A percentile compares a stretch with the other conserved stretches of the same genome.
Evolutionary conservation across 64 coral and sea anemone species (phyloP).

Genomic region (Montipora foliosa): DNA sequence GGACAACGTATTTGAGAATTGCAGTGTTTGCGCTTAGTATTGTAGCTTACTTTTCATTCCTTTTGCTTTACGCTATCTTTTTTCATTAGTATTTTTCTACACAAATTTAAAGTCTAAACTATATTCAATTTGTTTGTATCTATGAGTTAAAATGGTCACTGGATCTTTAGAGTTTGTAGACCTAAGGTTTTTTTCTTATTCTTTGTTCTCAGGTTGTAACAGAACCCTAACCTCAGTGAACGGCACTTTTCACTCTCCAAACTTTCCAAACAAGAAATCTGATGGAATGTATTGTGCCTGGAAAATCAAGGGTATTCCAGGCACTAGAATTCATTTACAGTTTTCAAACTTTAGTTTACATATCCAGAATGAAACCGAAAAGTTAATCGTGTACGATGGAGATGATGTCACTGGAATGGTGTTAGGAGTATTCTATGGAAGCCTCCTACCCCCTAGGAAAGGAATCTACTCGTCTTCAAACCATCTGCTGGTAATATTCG

Average conservation of each 20-base stretch:
- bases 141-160: too few relatives aligned
- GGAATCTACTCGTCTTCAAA: slow-evolving; percentile 62
- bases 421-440: slow-evolving; percentile 60
- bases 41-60: too few relatives aligned
- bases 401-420: not conserved
- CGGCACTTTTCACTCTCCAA: slow-evolving; percentile 82
- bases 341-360: slow-evolving; percentile 66
- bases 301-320: slow-evolving; percentile 50
- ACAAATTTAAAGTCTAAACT: too few relatives aligned
- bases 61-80: too few relatives aligned
- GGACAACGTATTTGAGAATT: too few relatives aligned
- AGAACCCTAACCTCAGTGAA: slow-evolving; percentile 35
- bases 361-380: slow-evolving; percentile 1
- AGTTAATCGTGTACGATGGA: slow-evolving; percentile 68
- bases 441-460: slow-evolving; percentile 24
- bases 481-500: slow-evolving; percentile 60
- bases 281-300: slow-evolving; percentile 82
- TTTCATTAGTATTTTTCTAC: too few relatives aligned
- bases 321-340: slow-evolving; percentile 15
- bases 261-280: slow-evolving; percentile 49
- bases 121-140: too few relatives aligned
- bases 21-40: too few relatives aligned
- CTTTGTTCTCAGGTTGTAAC: slow-evolving; percentile 66
- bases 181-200: too few relatives aligned
- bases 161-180: not conserved